A percentile compares a stretch with the other conserved stretches of the same genome.
These are phyloP conservation scores for Eupithecia pulchellata DNA, from an alignment of 2,888 invertebrate species.

Conservation along the genomic window DNA sequence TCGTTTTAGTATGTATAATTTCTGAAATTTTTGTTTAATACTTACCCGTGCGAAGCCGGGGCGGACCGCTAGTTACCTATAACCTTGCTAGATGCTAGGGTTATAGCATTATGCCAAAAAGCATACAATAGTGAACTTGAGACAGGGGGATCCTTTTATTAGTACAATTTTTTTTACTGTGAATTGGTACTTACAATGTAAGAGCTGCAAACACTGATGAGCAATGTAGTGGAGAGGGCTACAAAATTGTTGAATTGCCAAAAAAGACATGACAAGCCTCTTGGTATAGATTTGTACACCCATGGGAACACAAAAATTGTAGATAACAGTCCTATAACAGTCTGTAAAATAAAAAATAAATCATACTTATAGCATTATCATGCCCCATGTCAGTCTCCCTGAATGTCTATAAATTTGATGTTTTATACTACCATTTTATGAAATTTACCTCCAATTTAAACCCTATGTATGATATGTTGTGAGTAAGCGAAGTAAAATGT, in stretches of 20 bases:
- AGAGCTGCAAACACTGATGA: slow-evolving; percentile 83
- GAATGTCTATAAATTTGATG: too few relatives aligned
- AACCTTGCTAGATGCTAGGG: too few relatives aligned
- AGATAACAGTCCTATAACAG: slow-evolving; percentile 72
- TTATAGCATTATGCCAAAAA: too few relatives aligned
- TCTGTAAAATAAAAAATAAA: slow-evolving; percentile 60
- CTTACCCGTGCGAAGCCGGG: too few relatives aligned
- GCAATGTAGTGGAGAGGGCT: slow-evolving; percentile 76
- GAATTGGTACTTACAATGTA: slow-evolving; percentile 75
- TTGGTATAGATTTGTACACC: slow-evolving; percentile 90
- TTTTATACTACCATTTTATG: neutral
- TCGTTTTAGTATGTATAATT: too few relatives aligned
- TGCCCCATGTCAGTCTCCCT: too few relatives aligned
- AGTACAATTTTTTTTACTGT: too few relatives aligned
- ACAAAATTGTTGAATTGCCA: slow-evolving; percentile 83
- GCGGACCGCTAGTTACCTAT: too few relatives aligned
- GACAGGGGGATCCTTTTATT: too few relatives aligned
- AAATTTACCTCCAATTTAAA: neutral
- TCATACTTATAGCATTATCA: too few relatives aligned
- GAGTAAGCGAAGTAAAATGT: neutral
- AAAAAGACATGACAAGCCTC: slow-evolving; percentile 84
- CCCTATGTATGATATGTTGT: neutral
- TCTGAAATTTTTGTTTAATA: too few relatives aligned
- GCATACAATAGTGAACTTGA: too few relatives aligned
- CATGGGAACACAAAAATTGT: slow-evolving; percentile 83